Evolutionary conservation across 2,888 invertebrate genomes (phyloP), one percentile per base, ranked within the genome.

Genomic region (Cheilosia vulpina): DNA sequence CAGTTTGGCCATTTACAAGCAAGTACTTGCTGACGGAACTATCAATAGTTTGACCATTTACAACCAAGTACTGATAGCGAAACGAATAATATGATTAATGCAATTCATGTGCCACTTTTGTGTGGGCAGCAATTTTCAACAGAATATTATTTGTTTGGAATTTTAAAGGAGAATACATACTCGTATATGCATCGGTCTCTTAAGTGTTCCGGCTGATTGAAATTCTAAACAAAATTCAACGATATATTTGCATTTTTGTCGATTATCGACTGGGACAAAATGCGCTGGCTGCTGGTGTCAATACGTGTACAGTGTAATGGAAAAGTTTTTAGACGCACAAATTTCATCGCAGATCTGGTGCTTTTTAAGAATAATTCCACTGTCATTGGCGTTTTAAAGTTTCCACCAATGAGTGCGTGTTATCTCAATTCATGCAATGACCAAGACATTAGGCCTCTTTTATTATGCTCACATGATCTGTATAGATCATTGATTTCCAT

Each of bases 181-280:
- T 4, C 15, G 15, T 6, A 52, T 3, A 52, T 3, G 53, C 55
- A 63, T 73, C 43, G 19, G 53, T 31, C 52, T 62, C 21, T 73
- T 45, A 19, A 55, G 62, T 53, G 43, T 31, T 53, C n/a, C 17
- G 50, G 5, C 57, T 57, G 57, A 57, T 75, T 65, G 50, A 66
- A 47, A 66, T 75, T 75, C 75, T 45, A 38, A 66, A 66, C 45
- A 55, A 24, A 24, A 66, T 58, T 66, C 66, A 50, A 31, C 58
- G 17, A 47, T 2, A 31, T 68, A 76, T 76, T 76, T 76, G 68
- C 76, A 76, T 52, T 76, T 76, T 60, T 43, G 9, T 41, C 66
- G 58, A 52, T 52, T 19, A 31, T 38, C 43, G 38, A 21, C 57
- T 27, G 24, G 31, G 45, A 55, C 45, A 7, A 47, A 17, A 47